These are phyloP conservation scores for Orchesella cincta DNA, from an alignment of 1,140 invertebrate species.

Conservation along the genomic window DNA sequence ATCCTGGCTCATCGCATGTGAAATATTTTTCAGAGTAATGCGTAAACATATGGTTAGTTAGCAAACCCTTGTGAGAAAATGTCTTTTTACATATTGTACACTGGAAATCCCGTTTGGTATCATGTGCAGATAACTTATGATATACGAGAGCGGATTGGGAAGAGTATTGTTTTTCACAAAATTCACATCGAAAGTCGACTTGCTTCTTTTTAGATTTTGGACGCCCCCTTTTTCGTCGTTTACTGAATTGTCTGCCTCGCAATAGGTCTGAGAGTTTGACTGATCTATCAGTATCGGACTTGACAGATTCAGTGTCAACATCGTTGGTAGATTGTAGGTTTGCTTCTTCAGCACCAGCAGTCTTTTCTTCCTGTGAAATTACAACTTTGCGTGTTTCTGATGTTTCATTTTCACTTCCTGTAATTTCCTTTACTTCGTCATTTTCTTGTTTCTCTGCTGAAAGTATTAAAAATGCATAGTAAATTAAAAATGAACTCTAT, in stretches of 20 bases:
- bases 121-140: conserved; percentile 72
- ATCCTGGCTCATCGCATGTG: conserved; percentile 26
- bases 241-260: too few species aligned
- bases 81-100: conserved; percentile 70
- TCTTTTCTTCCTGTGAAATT: not conserved
- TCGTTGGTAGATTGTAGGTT: not conserved
- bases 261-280: not conserved
- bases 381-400: too few species aligned
- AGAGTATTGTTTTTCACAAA: conserved; percentile 69
- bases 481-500: too few species aligned
- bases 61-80: conserved; percentile 70
- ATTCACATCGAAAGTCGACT: conserved; percentile 59
- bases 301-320: not conserved
- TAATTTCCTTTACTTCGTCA: too few species aligned
- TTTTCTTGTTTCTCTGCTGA: too few species aligned
- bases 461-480: too few species aligned
- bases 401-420: too few species aligned
- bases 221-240: not conserved
- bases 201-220: not conserved
- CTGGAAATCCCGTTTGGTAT: conserved; percentile 65
- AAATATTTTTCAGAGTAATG: conserved; percentile 39
- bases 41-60: conserved; percentile 52
- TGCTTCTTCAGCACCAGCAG: not conserved
- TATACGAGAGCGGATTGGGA: conserved; percentile 69
- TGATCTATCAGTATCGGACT: not conserved